Conservation (phyloP, 35 echinoderm and acorn worm genomes). For the Diadema setosum region DNA sequence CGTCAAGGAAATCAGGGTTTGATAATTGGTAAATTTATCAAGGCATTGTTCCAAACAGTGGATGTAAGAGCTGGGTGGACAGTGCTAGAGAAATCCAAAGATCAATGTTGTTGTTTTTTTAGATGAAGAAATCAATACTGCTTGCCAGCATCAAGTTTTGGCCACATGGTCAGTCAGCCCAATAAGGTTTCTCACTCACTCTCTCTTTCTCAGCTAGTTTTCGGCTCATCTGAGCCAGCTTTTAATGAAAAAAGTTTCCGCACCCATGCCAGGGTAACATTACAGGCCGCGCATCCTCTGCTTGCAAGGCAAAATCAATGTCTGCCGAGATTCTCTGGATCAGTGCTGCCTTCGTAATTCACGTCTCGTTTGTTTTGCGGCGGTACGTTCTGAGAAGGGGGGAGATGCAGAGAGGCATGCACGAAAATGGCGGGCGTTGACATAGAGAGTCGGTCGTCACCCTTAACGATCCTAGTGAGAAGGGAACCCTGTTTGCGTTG, state of each 20-base stretch:
- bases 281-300: neutral
- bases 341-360: neutral
- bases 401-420: neutral
- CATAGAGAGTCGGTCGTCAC: too few species aligned
- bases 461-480: too few species aligned
- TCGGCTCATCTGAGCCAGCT: neutral
- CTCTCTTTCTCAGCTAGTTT: neutral
- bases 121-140: too few species aligned
- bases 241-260: conserved; percentile 1
- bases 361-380: neutral
- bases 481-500: too few species aligned
- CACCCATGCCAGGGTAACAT: neutral
- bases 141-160: too few species aligned
- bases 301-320: neutral
- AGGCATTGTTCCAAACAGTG: too few species aligned
- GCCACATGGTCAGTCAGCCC: too few species aligned
- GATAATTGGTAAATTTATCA: too few species aligned
- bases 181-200: neutral
- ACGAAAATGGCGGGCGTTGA: neutral
- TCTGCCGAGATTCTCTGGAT: neutral
- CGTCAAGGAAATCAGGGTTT: too few species aligned
- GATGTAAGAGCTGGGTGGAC: too few species aligned
- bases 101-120: too few species aligned
- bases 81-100: too few species aligned
- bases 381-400: neutral